Conservation (phyloP, 2,797 vertebrate genomes). For the Austrolebias charrua region DNA sequence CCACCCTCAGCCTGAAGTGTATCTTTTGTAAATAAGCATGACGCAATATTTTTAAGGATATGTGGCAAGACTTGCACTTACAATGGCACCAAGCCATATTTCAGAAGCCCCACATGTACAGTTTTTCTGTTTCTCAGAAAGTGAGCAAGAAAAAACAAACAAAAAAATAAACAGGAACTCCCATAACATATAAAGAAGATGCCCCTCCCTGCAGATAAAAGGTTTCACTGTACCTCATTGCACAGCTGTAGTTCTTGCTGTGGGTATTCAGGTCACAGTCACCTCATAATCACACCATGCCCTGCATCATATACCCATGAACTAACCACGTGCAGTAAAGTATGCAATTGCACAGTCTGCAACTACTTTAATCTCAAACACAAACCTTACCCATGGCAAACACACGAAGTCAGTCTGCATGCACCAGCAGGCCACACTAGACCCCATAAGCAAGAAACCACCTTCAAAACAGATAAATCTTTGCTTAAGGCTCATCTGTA, state of each 20-base stretch:
- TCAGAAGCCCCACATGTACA: constrained; percentile 48
- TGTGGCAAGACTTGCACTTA: constrained; percentile 60
- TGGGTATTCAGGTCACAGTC: constrained; percentile 2
- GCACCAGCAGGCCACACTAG: constrained; percentile 9
- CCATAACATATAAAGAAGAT: constrained; percentile 5
- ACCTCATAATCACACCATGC: background rate
- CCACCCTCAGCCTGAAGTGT: constrained; percentile 18
- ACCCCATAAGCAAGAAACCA: constrained; percentile 26
- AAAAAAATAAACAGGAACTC: constrained; percentile 74
- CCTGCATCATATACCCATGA: constrained; percentile 3
- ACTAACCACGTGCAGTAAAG: too few species aligned
- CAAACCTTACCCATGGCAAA: constrained; percentile 7
- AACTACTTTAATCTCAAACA: constrained; percentile 27
- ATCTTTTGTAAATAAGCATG: constrained; percentile 32
- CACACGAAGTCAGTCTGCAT: background rate
- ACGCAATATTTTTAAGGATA: constrained; percentile 50
- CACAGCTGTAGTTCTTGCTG: constrained; percentile 59
- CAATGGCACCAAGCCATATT: constrained; percentile 15
- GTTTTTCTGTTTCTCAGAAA: constrained; percentile 60
- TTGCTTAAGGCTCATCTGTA: too few species aligned
- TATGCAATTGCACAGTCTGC: constrained; percentile 12
- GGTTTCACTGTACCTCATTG: constrained; percentile 53
- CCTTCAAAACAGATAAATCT: background rate
- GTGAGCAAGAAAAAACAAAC: constrained; percentile 12
- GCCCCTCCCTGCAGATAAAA: constrained; percentile 63